Conservation (phyloP, 2,113 vertebrate species). For the Forbesichthys papilliferus region DNA sequence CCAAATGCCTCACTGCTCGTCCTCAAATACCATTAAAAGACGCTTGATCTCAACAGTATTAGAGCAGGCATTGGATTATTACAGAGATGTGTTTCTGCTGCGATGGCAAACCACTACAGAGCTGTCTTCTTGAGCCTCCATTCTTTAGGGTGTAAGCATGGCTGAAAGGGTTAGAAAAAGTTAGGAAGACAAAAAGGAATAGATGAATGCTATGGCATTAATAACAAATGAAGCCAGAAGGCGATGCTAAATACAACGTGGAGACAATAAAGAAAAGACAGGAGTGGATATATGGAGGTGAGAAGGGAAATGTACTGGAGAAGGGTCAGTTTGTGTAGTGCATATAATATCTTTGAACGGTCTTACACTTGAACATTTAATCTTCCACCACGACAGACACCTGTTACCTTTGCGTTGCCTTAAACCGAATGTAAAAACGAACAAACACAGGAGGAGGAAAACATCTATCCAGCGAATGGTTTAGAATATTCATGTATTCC, state of each 20-base stretch:
- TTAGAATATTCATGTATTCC: conserved; percentile 60
- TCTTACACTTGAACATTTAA: conserved; percentile 43
- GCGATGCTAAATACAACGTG: conserved; percentile 9
- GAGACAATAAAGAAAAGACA: conserved; percentile 26
- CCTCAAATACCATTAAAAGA: conserved; percentile 34
- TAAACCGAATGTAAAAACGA: conserved; percentile 47
- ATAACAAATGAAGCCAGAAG: background rate
- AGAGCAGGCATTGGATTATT: conserved; percentile 29
- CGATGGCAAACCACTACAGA: conserved; percentile 49
- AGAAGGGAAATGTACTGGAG: conserved; percentile 16
- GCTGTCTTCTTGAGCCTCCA: conserved; percentile 33
- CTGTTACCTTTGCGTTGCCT: conserved; percentile 25
- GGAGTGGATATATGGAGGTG: conserved; percentile 12
- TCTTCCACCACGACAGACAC: conserved; percentile 17
- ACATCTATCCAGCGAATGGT: conserved; percentile 61
- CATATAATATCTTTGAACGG: conserved; percentile 47
- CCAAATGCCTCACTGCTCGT: conserved; percentile 27
- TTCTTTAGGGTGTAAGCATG: conserved; percentile 2
- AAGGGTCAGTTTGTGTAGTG: conserved; percentile 23
- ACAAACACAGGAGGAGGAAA: conserved; percentile 51
- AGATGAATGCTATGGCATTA: background rate
- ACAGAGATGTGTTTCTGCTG: conserved; percentile 23
- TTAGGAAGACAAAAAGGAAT: conserved; percentile 5
- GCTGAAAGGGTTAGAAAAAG: conserved; percentile 18
- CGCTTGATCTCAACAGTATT: conserved; percentile 24